phyloP scores from a whole-genome alignment of 2,113 vertebrate genomes.

The Xenopus borealis region DNA sequence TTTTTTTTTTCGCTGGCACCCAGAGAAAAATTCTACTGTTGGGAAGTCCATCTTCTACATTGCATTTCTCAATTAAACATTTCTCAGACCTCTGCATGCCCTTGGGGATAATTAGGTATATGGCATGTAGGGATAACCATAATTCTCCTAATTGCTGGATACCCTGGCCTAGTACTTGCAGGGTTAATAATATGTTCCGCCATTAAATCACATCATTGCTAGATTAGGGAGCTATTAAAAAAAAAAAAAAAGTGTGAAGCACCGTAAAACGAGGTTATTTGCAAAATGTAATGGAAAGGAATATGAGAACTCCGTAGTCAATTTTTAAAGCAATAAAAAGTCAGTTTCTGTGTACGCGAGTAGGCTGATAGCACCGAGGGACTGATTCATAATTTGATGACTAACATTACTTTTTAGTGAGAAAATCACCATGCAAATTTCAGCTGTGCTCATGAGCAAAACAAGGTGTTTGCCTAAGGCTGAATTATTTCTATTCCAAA shows the following conservation, averaged over 20 bases:
- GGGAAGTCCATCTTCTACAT: slow-evolving; percentile 67
- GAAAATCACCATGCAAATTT: slow-evolving; percentile 48
- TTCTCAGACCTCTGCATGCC: slow-evolving; percentile 68
- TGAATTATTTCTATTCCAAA: slow-evolving; percentile 54
- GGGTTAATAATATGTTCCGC: slow-evolving; percentile 38
- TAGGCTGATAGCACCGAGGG: slow-evolving; percentile 51
- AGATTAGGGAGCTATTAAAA: slow-evolving; percentile 44
- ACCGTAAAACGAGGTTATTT: slow-evolving; percentile 25
- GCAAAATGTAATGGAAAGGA: slow-evolving; percentile 44
- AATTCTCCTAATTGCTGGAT: slow-evolving; percentile 49
- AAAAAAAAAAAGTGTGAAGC: background rate
- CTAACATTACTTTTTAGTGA: slow-evolving; percentile 53
- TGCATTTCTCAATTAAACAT: slow-evolving; percentile 73
- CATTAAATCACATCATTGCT: slow-evolving; percentile 43
- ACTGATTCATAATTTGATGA: slow-evolving; percentile 53
- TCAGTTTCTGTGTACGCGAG: slow-evolving; percentile 53
- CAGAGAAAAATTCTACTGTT: slow-evolving; percentile 75
- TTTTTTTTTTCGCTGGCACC: slow-evolving; percentile 76
- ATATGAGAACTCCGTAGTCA: slow-evolving; percentile 38
- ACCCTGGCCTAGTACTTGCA: slow-evolving; percentile 42
- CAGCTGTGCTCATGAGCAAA: slow-evolving; percentile 47
- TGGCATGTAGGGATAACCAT: slow-evolving; percentile 20
- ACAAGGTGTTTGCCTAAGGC: slow-evolving; percentile 57
- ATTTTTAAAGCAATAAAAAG: slow-evolving; percentile 50
- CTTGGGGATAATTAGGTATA: slow-evolving; percentile 50